Percentiles rank a stretch among this genome's conserved stretches.
Conservation (phyloP, 2,797 vertebrate species). For the Neopelma chrysocephalum region DNA sequence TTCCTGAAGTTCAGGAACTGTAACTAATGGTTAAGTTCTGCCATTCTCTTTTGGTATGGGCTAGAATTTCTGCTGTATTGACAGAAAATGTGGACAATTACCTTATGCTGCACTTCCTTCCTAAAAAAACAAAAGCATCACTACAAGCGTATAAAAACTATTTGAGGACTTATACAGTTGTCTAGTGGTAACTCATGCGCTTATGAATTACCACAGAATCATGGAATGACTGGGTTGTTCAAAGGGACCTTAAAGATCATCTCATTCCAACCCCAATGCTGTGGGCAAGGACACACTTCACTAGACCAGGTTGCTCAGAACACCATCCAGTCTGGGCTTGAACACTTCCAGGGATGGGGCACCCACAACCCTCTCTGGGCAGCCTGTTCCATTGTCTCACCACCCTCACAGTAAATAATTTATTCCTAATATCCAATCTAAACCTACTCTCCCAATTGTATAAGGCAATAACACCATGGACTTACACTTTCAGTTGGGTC, state of each 20-base stretch:
- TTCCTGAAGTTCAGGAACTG: not conserved
- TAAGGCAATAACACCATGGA: not conserved
- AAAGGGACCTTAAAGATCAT: not conserved
- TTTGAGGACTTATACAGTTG: accelerated
- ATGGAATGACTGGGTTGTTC: not conserved
- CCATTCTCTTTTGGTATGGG: not conserved
- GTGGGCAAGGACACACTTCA: not conserved
- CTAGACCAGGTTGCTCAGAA: not conserved
- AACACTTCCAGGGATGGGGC: not conserved
- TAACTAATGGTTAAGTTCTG: not conserved
- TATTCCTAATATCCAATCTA: not conserved
- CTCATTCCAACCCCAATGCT: not conserved
- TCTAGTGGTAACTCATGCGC: not conserved
- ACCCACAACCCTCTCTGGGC: not conserved
- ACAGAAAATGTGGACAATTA: not conserved
- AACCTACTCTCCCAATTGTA: accelerated
- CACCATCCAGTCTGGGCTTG: not conserved
- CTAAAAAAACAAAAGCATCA: not conserved
- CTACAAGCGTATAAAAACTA: not conserved
- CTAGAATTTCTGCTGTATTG: not conserved
- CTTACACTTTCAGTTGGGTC: slow-evolving; percentile 82
- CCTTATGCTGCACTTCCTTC: not conserved
- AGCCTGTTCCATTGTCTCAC: not conserved
- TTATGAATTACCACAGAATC: not conserved
- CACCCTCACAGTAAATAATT: not conserved